A percentile compares a stretch with the other conserved stretches of the same genome.
These are phyloP conservation scores for Brachystomella parvula DNA, from an alignment of 1,140 invertebrate species.

Conservation along the genomic window DNA sequence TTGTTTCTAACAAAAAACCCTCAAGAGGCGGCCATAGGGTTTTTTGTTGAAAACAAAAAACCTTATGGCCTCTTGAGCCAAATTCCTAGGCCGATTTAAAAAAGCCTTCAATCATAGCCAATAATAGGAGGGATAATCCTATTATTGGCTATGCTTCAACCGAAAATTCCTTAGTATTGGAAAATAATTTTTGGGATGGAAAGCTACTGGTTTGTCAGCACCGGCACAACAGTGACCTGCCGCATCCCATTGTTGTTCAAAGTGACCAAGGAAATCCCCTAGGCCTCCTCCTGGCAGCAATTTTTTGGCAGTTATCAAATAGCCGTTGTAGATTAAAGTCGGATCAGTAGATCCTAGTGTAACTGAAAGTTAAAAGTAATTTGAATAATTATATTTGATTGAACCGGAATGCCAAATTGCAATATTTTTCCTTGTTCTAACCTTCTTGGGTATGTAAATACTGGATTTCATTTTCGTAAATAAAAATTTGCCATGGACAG, in stretches of 20 bases:
- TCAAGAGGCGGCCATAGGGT: too few relatives aligned
- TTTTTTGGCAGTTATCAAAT: neutral
- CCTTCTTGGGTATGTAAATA: slow-evolving; percentile 14
- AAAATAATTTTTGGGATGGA: neutral
- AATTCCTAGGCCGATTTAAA: neutral
- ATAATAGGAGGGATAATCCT: too few relatives aligned
- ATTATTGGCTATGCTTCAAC: too few relatives aligned
- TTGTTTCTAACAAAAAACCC: too few relatives aligned
- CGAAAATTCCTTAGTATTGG: too few relatives aligned
- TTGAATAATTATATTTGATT: too few relatives aligned
- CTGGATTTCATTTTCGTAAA: neutral
- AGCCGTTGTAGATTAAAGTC: neutral
- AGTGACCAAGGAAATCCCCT: slow-evolving; percentile 10
- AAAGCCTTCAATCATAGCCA: neutral
- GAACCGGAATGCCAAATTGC: neutral
- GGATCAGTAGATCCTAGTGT: neutral
- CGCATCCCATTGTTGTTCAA: slow-evolving; percentile 22
- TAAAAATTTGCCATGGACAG: slow-evolving; percentile 19
- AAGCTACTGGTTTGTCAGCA: neutral
- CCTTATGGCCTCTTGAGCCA: neutral
- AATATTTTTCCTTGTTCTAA: neutral
- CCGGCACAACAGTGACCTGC: slow-evolving; percentile 9
- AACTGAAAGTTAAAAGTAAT: slow-evolving; percentile 8
- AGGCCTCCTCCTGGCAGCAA: neutral
- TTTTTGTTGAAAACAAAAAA: neutral